Conservation (phyloP, 2,797 vertebrate species). For the Glyptemys insculpta region DNA sequence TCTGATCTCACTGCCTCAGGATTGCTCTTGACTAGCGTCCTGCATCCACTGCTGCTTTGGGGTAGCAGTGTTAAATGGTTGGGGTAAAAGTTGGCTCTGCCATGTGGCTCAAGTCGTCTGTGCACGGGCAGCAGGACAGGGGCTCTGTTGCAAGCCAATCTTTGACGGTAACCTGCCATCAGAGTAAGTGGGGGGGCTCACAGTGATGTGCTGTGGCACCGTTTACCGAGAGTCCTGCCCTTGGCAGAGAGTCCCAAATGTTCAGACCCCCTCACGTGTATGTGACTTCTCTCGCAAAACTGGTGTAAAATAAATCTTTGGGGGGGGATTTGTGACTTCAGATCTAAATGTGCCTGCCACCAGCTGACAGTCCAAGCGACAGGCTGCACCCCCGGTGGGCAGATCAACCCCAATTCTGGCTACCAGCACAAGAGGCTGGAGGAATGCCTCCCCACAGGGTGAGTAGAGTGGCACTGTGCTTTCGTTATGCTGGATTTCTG, state of each 20-base stretch:
- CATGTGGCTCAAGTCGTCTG: accelerated
- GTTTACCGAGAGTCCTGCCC: neutral
- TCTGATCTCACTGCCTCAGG: neutral
- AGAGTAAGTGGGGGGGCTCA: neutral
- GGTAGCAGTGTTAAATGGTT: neutral
- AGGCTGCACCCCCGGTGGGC: constrained; percentile 91
- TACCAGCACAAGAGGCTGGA: constrained; percentile 94
- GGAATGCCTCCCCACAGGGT: constrained; percentile 98
- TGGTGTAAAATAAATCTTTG: accelerated
- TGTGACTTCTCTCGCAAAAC: accelerated
- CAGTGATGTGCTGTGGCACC: too few relatives aligned
- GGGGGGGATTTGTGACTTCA: constrained; percentile 40
- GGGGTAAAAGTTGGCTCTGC: neutral
- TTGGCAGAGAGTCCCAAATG: neutral
- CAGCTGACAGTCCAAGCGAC: constrained; percentile 96
- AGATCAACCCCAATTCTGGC: constrained; percentile 91
- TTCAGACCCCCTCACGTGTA: neutral
- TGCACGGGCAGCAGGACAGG: neutral
- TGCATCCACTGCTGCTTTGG: neutral
- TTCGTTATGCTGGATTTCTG: neutral
- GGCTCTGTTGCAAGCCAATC: neutral
- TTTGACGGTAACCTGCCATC: neutral
- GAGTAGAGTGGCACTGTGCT: constrained; percentile 44
- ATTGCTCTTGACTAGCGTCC: neutral
- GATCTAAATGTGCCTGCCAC: constrained; percentile 96